Evolutionary conservation across 2,797 vertebrate species (phyloP).

Genomic region (Galago senegalensis): DNA sequence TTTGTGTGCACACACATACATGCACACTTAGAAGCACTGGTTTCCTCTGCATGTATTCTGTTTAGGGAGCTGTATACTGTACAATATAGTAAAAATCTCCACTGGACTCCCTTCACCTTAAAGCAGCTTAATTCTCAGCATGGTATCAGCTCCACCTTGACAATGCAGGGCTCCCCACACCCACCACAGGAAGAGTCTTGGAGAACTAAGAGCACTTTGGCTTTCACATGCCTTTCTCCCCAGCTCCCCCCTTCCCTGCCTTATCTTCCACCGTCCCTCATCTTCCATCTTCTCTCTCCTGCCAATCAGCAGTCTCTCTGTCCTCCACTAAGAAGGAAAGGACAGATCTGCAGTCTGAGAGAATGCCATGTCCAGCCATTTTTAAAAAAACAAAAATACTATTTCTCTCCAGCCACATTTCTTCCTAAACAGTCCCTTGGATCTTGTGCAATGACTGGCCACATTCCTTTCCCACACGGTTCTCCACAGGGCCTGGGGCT

Average conservation of each 20-base stretch:
- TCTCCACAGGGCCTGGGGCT: background rate
- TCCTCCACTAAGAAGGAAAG: background rate
- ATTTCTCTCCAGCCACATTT: background rate
- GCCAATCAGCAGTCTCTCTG: background rate
- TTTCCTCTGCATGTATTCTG: slow-evolving; percentile 58
- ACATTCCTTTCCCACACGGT: background rate
- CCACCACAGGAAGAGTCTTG: background rate
- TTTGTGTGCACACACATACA: too few relatives aligned
- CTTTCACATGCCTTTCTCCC: background rate
- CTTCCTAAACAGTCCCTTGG: background rate
- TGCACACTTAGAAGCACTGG: slow-evolving; percentile 6
- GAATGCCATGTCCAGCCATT: slow-evolving; percentile 29
- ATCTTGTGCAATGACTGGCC: background rate
- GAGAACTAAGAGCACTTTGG: background rate
- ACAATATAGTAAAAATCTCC: background rate
- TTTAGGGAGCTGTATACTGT: slow-evolving; percentile 46
- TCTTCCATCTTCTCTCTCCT: fast-evolving
- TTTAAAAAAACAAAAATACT: slow-evolving; percentile 62
- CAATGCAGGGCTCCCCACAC: background rate
- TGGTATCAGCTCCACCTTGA: slow-evolving; percentile 37
- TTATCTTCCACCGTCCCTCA: background rate
- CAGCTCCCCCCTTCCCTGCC: fast-evolving
- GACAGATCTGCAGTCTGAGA: slow-evolving; percentile 58
- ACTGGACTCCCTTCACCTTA: slow-evolving; percentile 34
- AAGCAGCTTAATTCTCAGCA: slow-evolving; percentile 27